Percentiles rank a stretch among this genome's conserved stretches.
Evolutionary conservation across 2,113 vertebrate species (phyloP).

Genomic region (Thalassoma bifasciatum): DNA sequence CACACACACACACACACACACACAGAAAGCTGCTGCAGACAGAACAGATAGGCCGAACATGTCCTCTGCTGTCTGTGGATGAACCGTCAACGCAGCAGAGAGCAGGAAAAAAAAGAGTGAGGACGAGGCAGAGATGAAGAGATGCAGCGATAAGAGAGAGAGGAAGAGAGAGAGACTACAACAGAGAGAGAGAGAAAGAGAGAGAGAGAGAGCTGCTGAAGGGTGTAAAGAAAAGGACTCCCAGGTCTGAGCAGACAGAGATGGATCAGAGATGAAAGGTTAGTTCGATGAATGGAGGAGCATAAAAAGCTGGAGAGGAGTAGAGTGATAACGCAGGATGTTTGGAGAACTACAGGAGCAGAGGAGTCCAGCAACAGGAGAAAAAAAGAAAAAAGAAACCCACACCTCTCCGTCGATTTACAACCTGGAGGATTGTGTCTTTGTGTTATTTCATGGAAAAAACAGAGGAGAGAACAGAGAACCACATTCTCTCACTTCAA

Average conservation of each 20-base stretch:
- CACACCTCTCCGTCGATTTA: too few relatives aligned
- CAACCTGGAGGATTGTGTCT: too few relatives aligned
- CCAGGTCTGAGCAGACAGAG: neutral
- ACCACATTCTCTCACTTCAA: too few relatives aligned
- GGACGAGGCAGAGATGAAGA: neutral
- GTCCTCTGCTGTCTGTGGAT: conserved; percentile 56
- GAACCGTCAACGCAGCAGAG: conserved; percentile 28
- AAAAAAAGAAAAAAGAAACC: too few relatives aligned
- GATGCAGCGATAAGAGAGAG: neutral
- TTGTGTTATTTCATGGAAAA: too few relatives aligned
- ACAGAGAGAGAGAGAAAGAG: neutral
- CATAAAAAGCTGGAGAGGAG: neutral
- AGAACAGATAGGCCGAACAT: conserved; percentile 23
- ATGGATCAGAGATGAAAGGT: neutral
- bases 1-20: neutral
- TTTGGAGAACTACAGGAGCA: too few relatives aligned
- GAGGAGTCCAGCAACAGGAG: too few relatives aligned
- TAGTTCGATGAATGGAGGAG: neutral
- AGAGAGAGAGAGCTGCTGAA: neutral
- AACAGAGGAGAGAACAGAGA: too few relatives aligned
- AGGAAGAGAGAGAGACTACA: neutral
- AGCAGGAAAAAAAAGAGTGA: neutral
- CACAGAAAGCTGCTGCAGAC: neutral
- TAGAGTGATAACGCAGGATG: neutral
- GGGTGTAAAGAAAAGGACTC: neutral